phyloP scores from a whole-genome alignment of 2,113 vertebrate genomes.

The Puffinus mauretanicus region DNA sequence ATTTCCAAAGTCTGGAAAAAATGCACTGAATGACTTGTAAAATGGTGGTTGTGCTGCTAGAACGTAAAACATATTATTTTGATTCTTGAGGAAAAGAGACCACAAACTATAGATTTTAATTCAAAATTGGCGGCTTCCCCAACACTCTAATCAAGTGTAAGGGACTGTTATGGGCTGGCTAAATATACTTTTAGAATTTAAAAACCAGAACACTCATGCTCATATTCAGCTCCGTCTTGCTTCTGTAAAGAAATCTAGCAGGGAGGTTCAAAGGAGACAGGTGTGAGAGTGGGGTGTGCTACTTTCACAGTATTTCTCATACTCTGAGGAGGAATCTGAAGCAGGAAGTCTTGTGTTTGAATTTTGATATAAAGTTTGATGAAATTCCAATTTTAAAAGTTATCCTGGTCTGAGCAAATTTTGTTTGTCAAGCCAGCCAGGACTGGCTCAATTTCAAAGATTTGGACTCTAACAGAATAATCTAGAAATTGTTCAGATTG shows the following conservation, averaged over 20 bases:
- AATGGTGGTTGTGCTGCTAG: not conserved
- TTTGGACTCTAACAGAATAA: not conserved
- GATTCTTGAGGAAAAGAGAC: not conserved
- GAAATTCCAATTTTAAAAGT: not conserved
- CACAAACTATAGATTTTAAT: not conserved
- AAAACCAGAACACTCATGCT: not conserved
- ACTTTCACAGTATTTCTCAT: not conserved
- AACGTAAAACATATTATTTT: not conserved
- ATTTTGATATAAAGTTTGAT: not conserved
- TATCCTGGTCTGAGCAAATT: not conserved
- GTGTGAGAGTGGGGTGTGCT: not conserved
- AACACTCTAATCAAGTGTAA: not conserved
- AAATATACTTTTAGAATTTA: not conserved
- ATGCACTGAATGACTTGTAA: not conserved
- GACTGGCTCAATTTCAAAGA: not conserved
- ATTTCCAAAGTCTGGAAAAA: not conserved
- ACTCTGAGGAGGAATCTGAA: not conserved
- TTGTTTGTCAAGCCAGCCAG: not conserved
- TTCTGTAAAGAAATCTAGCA: not conserved
- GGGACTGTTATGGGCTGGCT: not conserved
- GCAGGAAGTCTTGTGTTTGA: not conserved
- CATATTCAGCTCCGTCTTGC: not conserved
- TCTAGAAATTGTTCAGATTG: not conserved
- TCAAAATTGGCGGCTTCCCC: not conserved
- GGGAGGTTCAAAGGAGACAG: not conserved